Conservation (phyloP, 2,797 vertebrate species). For the Bovichtus variegatus region DNA sequence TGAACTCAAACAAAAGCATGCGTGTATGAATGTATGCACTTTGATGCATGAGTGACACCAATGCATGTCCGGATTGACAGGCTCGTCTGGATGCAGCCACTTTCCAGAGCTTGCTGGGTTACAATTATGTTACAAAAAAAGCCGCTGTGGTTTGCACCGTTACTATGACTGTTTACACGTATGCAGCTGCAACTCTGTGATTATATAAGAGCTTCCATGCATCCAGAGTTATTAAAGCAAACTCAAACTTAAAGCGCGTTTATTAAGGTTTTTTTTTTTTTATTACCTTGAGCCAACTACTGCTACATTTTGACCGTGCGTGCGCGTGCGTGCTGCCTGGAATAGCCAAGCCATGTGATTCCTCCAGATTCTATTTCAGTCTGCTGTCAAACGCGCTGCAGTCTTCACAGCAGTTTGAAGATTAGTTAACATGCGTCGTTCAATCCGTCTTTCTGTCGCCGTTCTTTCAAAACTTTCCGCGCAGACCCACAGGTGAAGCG, state of each 20-base stretch:
- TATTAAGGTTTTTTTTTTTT: conserved; percentile 10
- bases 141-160: background rate
- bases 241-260: too few species aligned
- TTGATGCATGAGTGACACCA: background rate
- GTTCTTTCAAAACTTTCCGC: background rate
- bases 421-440: conserved; percentile 43
- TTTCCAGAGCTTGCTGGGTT: background rate
- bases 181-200: conserved; percentile 5
- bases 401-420: conserved; percentile 56
- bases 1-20: background rate
- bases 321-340: conserved; percentile 59
- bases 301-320: conserved; percentile 28
- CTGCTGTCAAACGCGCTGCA: conserved; percentile 41
- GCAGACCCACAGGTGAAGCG: conserved; percentile 14
- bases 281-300: background rate
- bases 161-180: conserved; percentile 1
- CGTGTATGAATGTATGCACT: background rate
- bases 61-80: background rate
- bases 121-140: background rate
- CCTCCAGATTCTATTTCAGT: conserved; percentile 80
- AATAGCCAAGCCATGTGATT: conserved; percentile 86
- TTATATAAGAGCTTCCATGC: conserved; percentile 1
- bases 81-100: conserved; percentile 2
- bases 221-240: conserved; percentile 6
- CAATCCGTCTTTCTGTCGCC: conserved; percentile 13